These are phyloP conservation scores for Yponomeuta malinellus DNA, from an alignment of 2,888 invertebrate genomes.

Conservation along the genomic window DNA sequence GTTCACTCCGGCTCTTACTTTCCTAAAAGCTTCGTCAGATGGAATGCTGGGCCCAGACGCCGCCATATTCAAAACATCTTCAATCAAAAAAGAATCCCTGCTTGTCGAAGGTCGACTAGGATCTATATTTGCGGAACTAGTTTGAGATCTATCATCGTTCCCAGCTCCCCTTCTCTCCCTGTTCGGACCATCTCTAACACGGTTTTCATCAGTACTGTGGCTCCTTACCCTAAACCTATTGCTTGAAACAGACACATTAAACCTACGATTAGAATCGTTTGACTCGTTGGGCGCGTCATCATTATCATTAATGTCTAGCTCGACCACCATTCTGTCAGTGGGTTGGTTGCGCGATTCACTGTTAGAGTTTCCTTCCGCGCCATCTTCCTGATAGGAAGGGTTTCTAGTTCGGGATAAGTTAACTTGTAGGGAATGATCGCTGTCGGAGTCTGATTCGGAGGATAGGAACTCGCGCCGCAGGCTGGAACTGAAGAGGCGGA, in stretches of 20 bases:
- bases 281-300: slow-evolving; percentile 30
- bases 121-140: slow-evolving; percentile 26
- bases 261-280: slow-evolving; percentile 15
- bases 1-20: slow-evolving; percentile 53
- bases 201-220: slow-evolving; percentile 32
- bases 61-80: slow-evolving; percentile 12
- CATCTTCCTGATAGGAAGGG: slow-evolving; percentile 49
- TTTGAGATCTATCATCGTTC: slow-evolving; percentile 20
- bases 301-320: slow-evolving; percentile 29
- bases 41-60: slow-evolving; percentile 28
- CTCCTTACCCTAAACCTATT: slow-evolving; percentile 55
- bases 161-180: background rate
- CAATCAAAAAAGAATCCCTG: slow-evolving; percentile 47
- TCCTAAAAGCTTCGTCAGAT: slow-evolving; percentile 56
- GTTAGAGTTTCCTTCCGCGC: slow-evolving; percentile 29
- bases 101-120: slow-evolving; percentile 52
- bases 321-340: slow-evolving; percentile 49
- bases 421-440: slow-evolving; percentile 57
- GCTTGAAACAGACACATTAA: slow-evolving; percentile 42
- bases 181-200: background rate
- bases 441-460: slow-evolving; percentile 62
- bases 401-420: slow-evolving; percentile 62
- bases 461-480: slow-evolving; percentile 44
- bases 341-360: slow-evolving; percentile 21
- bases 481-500: slow-evolving; percentile 39